These are phyloP conservation scores for Pyxicephalus adspersus DNA, from an alignment of 2,113 vertebrate species.

Conservation along the genomic window DNA sequence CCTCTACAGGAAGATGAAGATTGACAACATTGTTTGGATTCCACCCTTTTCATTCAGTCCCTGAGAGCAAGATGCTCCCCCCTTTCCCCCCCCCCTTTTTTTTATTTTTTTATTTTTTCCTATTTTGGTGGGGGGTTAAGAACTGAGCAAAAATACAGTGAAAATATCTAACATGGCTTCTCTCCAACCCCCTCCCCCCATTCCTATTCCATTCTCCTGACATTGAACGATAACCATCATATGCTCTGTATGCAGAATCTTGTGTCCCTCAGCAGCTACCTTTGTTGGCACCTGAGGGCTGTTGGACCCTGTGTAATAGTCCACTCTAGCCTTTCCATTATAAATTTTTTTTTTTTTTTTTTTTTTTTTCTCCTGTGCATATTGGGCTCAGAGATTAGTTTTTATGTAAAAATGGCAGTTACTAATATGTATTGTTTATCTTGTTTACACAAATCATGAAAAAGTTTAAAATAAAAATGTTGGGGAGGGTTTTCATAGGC, in stretches of 20 bases:
- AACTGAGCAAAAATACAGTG: too few species aligned
- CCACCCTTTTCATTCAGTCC: slow-evolving; percentile 84
- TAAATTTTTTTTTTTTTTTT: too few species aligned
- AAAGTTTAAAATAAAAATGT: slow-evolving; percentile 65
- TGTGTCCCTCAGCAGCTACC: slow-evolving; percentile 75
- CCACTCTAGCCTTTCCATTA: slow-evolving; percentile 84
- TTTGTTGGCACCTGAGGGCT: slow-evolving; percentile 81
- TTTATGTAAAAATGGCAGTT: slow-evolving; percentile 83
- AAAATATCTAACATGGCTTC: slow-evolving; percentile 73
- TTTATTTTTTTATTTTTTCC: slow-evolving; percentile 72
- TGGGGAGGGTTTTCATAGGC: slow-evolving; percentile 74
- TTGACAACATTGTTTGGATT: slow-evolving; percentile 77
- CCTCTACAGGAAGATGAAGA: slow-evolving; percentile 91
- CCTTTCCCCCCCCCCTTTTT: slow-evolving; percentile 76
- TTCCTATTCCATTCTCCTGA: slow-evolving; percentile 79
- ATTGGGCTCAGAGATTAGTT: slow-evolving; percentile 82
- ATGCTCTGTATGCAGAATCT: slow-evolving; percentile 87
- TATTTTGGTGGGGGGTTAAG: slow-evolving; percentile 65
- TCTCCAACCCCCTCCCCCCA: too few species aligned
- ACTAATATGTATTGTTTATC: slow-evolving; percentile 87
- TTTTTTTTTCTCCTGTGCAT: slow-evolving; percentile 73
- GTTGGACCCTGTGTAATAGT: slow-evolving; percentile 90
- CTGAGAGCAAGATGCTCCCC: slow-evolving; percentile 91
- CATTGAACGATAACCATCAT: slow-evolving; percentile 75
- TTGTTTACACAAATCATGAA: slow-evolving; percentile 77